These are phyloP conservation scores for Heterotis niloticus DNA, from an alignment of 2,113 vertebrate species.

Conservation along the genomic window DNA sequence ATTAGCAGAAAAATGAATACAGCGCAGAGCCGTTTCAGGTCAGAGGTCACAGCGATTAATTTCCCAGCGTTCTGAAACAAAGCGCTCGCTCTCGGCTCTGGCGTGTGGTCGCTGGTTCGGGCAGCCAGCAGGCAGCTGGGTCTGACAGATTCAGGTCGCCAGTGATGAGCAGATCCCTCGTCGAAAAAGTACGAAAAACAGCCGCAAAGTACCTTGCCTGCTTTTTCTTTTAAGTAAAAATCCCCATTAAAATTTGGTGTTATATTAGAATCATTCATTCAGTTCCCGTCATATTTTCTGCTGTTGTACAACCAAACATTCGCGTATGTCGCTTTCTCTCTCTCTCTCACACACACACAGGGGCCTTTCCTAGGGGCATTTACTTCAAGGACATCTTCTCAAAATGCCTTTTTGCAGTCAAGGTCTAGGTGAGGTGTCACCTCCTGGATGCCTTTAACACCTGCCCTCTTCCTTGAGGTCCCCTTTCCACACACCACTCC, in stretches of 20 bases:
- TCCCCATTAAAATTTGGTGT: background rate
- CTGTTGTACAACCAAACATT: no score
- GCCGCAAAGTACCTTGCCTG: background rate
- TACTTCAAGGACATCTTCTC: no score
- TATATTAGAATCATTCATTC: background rate
- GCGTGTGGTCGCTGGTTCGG: background rate
- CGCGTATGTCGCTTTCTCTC: no score
- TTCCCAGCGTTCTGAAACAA: background rate
- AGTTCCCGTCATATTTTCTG: background rate
- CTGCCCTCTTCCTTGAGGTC: no score
- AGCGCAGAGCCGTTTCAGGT: slow-evolving; percentile 38
- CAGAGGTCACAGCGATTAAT: background rate
- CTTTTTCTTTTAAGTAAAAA: background rate
- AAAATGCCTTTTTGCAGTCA: no score
- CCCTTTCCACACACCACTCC: no score
- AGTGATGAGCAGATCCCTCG: background rate
- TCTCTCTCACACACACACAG: no score
- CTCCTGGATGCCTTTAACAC: no score
- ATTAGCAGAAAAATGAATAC: slow-evolving; percentile 56
- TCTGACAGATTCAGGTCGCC: background rate
- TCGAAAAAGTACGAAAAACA: background rate
- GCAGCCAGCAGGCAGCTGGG: background rate
- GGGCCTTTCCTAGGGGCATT: no score
- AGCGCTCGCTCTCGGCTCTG: background rate
- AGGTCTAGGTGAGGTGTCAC: no score